Evolutionary conservation across 2,888 invertebrate species (phyloP), one percentile per base, ranked within the genome.

Genomic region (Oligia strigilis): DNA sequence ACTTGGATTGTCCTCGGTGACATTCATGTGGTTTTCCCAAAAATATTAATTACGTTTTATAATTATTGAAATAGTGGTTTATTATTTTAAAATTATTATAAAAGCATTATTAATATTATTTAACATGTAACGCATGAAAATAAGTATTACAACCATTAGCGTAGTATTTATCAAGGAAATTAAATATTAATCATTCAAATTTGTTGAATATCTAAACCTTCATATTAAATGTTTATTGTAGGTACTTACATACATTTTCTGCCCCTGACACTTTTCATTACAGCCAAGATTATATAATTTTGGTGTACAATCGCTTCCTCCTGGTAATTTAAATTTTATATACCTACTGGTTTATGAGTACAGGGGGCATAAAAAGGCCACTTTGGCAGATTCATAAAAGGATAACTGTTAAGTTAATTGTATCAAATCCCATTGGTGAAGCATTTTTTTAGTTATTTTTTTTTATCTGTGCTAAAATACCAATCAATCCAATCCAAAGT

Each of bases 21-120:
- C 40, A 80, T 29, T 17, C 29, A 43, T 60, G 40, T 52, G 82
- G 69, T 58, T 64, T 70, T 82, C 40, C 76, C 55, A 49, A 82
- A 74, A 49, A 55, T 40, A 64, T 65, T 3, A 58, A 75, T 73
- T 49, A 13, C 13, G 9, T 46, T n/a, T 9, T 55, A n/a, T 64
- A 9, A 62, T 36, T 2, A 52, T 79, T 62, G 36, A 9, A 46
- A 8, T 49, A 49, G 36, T 36, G 62, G 17, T 67, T 66, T 58
- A 78, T 58, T 78, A 60, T 46, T 76, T 40, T 9, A 62, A 49
- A 58, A 71, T 55, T 52, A n/a, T 74, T n/a, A 36, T 19, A 13
- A 23, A n/a, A 6, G n/a, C 5, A 49, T 67, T 67, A 36, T 49
- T 67, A 49, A 58, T 11, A n/a, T 72, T 29, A 46, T 65, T 14